phyloP scores from a whole-genome alignment of 2,797 vertebrate species.

The Diceros bicornis region DNA sequence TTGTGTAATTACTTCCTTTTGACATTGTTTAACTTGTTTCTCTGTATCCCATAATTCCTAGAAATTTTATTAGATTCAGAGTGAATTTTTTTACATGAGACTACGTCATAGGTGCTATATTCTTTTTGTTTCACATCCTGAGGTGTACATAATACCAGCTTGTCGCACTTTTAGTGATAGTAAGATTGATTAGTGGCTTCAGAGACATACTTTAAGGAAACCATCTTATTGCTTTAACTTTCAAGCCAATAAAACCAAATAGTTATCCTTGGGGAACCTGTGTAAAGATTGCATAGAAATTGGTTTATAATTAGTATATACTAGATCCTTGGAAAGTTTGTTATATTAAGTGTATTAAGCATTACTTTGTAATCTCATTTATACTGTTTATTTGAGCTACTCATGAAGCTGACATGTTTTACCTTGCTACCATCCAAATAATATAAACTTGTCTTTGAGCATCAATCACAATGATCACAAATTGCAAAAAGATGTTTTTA shows the following conservation, averaged over 20 bases:
- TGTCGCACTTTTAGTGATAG: neutral
- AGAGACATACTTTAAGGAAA: neutral
- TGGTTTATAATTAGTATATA: neutral
- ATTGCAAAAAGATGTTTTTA: neutral
- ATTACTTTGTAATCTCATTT: neutral
- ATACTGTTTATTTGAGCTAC: neutral
- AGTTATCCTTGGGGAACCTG: neutral
- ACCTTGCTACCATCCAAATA: neutral
- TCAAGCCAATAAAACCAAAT: neutral
- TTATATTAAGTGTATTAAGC: neutral
- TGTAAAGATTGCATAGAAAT: neutral
- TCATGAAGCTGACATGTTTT: neutral
- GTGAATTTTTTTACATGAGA: slow-evolving; percentile 12
- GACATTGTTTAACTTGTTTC: neutral
- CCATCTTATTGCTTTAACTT: neutral
- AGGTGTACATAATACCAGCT: neutral
- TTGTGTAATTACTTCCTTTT: slow-evolving; percentile 15
- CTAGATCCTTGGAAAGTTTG: neutral
- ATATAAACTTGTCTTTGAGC: neutral
- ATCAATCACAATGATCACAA: neutral
- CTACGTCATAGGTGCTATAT: neutral
- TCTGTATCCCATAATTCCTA: neutral
- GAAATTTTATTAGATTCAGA: neutral
- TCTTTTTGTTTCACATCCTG: neutral
- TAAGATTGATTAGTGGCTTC: neutral